Conservation (phyloP, 2,113 vertebrate genomes). For the Varanus komodoensis region DNA sequence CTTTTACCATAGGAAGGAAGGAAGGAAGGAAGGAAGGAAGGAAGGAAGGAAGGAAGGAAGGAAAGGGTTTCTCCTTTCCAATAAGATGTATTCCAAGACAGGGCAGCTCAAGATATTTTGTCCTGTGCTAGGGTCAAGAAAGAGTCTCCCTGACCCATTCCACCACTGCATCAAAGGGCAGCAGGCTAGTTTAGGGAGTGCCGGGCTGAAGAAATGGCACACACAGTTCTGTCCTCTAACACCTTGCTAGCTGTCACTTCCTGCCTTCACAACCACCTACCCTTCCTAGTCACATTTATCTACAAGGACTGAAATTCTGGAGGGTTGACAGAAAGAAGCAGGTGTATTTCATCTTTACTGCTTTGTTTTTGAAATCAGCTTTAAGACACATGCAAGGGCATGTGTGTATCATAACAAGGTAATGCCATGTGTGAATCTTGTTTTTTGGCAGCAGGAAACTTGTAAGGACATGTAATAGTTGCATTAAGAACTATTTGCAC, state of each 20-base stretch:
- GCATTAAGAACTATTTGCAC: neutral
- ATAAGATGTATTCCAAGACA: neutral
- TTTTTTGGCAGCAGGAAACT: neutral
- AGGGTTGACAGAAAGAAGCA: neutral
- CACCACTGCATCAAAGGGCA: too few species aligned
- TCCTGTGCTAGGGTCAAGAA: neutral
- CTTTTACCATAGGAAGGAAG: too few species aligned
- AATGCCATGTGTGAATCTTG: neutral
- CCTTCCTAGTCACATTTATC: too few species aligned
- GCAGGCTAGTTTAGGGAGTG: too few species aligned
- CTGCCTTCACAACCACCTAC: neutral
- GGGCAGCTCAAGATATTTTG: neutral
- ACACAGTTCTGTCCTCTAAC: neutral
- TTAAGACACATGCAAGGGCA: neutral
- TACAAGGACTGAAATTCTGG: neutral
- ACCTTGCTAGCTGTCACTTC: neutral
- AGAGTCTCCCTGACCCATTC: too few species aligned
- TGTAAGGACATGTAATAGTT: neutral
- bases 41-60: too few species aligned
- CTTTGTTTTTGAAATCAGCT: neutral
- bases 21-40: too few species aligned
- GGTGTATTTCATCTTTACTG: neutral
- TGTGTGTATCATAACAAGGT: neutral
- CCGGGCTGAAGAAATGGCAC: too few species aligned
- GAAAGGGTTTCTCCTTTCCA: neutral